Percentiles rank a stretch among this genome's conserved stretches.
phyloP scores from a whole-genome alignment of 2,888 invertebrate genomes.

The Watsonalla binaria region DNA sequence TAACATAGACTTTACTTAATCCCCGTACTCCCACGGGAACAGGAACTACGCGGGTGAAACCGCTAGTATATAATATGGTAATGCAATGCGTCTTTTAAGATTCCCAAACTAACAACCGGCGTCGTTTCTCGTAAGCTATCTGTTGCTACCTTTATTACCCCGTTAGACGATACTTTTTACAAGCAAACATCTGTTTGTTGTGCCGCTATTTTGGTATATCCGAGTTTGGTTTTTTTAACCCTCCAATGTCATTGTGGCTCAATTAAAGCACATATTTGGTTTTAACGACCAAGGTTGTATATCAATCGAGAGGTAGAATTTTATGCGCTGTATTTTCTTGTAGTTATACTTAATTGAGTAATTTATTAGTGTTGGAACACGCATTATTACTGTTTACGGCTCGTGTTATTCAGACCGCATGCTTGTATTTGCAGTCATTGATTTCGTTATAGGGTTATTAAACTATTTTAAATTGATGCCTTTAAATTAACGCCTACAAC shows the following conservation, averaged over 20 bases:
- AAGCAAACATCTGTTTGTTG: constrained; percentile 66
- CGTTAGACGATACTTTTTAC: constrained; percentile 54
- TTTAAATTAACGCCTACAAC: too few species aligned
- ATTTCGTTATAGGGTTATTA: background rate
- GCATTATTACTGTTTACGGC: constrained; percentile 32
- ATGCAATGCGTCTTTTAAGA: background rate
- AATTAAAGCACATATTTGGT: constrained; percentile 59
- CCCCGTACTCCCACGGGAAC: too few species aligned
- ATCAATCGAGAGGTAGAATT: constrained; percentile 42
- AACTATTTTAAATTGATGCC: too few species aligned
- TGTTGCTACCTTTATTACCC: constrained; percentile 25
- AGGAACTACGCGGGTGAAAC: too few species aligned
- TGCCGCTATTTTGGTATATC: constrained; percentile 63
- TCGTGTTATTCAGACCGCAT: constrained; percentile 17
- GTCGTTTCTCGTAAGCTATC: constrained; percentile 7
- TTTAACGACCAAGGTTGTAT: constrained; percentile 57
- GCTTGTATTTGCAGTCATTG: constrained; percentile 10
- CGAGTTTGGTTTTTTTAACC: constrained; percentile 37
- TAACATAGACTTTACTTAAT: too few species aligned
- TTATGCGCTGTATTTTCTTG: constrained; percentile 40
- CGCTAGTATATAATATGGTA: too few species aligned
- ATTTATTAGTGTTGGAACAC: constrained; percentile 49
- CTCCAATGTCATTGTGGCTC: constrained; percentile 60
- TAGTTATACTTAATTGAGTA: constrained; percentile 58
- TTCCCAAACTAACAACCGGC: background rate